These are phyloP conservation scores for Lasioglossum zephyrum DNA, from an alignment of 2,888 invertebrate genomes.

Conservation along the genomic window DNA sequence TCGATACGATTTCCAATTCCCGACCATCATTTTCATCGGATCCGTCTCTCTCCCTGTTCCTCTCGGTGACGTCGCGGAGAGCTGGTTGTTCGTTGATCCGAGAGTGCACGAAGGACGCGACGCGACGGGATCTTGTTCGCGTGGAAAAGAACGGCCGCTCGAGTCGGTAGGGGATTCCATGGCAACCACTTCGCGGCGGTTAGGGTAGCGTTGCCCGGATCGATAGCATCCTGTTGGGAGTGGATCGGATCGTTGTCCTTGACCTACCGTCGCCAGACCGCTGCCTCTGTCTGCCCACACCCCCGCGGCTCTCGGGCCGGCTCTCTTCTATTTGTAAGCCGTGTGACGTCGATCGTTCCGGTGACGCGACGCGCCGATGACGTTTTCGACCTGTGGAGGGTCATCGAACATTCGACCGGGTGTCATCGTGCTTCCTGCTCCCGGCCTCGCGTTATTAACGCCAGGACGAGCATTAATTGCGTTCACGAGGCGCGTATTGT, in stretches of 20 bases:
- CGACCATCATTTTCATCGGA: slow-evolving; percentile 40
- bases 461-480: slow-evolving; percentile 44
- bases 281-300: slow-evolving; percentile 19
- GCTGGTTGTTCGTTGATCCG: slow-evolving; percentile 10
- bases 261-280: slow-evolving; percentile 77
- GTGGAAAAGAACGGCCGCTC: slow-evolving; percentile 54
- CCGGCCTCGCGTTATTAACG: slow-evolving; percentile 45
- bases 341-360: slow-evolving; percentile 57
- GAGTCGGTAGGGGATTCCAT: slow-evolving; percentile 66
- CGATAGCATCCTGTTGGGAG: slow-evolving; percentile 66
- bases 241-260: slow-evolving; percentile 80
- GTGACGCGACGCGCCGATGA: slow-evolving; percentile 56
- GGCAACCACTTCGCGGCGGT: slow-evolving; percentile 70
- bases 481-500: slow-evolving; percentile 32
- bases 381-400: slow-evolving; percentile 47
- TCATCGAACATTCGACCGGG: slow-evolving; percentile 36
- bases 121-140: slow-evolving; percentile 30
- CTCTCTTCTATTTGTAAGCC: slow-evolving; percentile 64
- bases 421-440: slow-evolving; percentile 38
- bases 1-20: slow-evolving; percentile 67
- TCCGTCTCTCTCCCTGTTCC: not conserved
- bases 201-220: slow-evolving; percentile 63
- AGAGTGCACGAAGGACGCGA: not conserved
- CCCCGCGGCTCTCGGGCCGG: slow-evolving; percentile 1
- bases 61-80: slow-evolving; percentile 28